Evolutionary conservation across 2,113 vertebrate species (phyloP).

Genomic region (Microcebus ravelobensis): DNA sequence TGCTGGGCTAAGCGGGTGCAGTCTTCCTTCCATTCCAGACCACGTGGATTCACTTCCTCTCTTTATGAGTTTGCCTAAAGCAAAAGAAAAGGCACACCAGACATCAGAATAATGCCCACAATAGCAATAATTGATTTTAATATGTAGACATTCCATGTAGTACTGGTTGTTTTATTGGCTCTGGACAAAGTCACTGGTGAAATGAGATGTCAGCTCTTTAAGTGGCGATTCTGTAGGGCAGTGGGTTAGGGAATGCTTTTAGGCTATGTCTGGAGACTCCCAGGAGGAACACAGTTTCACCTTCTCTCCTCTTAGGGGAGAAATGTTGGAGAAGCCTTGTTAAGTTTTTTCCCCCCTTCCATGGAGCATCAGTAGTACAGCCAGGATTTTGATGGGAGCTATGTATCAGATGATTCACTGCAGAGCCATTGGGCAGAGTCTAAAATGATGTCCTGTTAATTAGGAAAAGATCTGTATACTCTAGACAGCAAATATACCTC

Average conservation of each 20-base stretch:
- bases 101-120: neutral
- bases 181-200: slow-evolving; percentile 17
- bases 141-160: neutral
- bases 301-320: neutral
- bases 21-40: neutral
- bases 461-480: neutral
- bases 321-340: neutral
- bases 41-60: neutral
- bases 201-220: slow-evolving; percentile 1
- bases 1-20: neutral
- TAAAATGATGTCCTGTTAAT: neutral
- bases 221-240: neutral
- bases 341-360: neutral
- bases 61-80: slow-evolving; percentile 38
- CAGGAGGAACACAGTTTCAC: neutral
- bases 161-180: neutral
- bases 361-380: neutral
- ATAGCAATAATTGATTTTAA: neutral
- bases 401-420: neutral
- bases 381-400: neutral
- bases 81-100: neutral
- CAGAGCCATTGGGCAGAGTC: neutral
- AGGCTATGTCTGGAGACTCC: neutral
- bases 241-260: neutral
- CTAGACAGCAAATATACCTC: neutral